A percentile compares a stretch with the other conserved stretches of the same genome.
Evolutionary conservation across 1,140 invertebrate species (phyloP).

Genomic region (Aphaenogaster ashmeadi): DNA sequence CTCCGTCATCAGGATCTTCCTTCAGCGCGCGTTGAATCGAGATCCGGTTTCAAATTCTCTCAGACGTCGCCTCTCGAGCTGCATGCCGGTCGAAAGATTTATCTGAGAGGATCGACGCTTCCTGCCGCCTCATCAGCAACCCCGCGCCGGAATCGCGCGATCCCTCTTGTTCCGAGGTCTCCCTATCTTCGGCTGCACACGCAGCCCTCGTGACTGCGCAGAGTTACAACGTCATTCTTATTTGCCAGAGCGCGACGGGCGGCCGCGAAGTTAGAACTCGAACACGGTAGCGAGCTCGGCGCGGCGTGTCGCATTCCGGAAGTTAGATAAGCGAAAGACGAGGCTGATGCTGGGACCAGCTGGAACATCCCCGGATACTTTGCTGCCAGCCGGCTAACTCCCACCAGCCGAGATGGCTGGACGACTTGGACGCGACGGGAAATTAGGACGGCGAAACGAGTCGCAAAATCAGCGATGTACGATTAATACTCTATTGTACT

Average conservation of each 20-base stretch:
- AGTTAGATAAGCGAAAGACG: constrained; percentile 57
- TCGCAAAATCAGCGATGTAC: neutral
- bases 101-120: constrained; percentile 45
- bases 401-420: neutral
- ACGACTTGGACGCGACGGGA: constrained; percentile 14
- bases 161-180: constrained; percentile 23
- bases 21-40: constrained; percentile 21
- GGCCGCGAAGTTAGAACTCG: constrained; percentile 15
- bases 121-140: constrained; percentile 48
- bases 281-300: constrained; percentile 25
- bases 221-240: constrained; percentile 41
- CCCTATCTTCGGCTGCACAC: neutral
- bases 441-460: constrained; percentile 16
- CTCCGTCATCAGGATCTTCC: constrained; percentile 49
- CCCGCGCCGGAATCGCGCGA: neutral
- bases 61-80: neutral
- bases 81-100: constrained; percentile 39
- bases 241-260: neutral
- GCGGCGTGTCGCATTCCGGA: constrained; percentile 16
- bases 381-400: neutral
- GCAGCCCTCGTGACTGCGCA: constrained; percentile 5
- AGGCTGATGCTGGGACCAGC: constrained; percentile 44
- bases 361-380: constrained; percentile 13
- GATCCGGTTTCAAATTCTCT: constrained; percentile 54
- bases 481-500: neutral